A percentile compares a stretch with the other conserved stretches of the same genome.
Conservation (phyloP, 2,888 invertebrate species). For the Osmoderma eremita region DNA sequence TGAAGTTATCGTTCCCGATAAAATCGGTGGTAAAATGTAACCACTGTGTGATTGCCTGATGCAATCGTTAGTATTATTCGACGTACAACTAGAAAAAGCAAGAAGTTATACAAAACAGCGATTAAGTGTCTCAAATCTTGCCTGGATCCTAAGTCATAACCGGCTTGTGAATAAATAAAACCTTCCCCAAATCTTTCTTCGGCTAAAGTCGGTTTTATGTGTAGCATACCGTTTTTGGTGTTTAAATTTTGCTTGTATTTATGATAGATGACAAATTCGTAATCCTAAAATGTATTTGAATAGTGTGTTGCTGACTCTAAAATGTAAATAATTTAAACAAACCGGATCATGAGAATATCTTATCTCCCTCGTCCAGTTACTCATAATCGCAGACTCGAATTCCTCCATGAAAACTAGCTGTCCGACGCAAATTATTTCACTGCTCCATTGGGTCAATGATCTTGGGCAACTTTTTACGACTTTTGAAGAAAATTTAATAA, state of each 20-base stretch:
- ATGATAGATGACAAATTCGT: constrained; percentile 75
- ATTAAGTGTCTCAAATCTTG: constrained; percentile 47
- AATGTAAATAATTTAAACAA: constrained; percentile 54
- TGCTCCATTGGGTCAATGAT: constrained; percentile 39
- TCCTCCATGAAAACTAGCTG: constrained; percentile 73
- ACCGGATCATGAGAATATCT: constrained; percentile 73
- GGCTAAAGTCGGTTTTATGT: constrained; percentile 70
- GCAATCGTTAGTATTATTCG: constrained; percentile 52
- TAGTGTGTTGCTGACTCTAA: neutral
- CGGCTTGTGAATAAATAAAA: constrained; percentile 61
- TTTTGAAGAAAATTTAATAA: neutral
- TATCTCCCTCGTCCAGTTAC: constrained; percentile 58
- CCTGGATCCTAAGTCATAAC: constrained; percentile 57
- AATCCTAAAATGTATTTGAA: constrained; percentile 66
- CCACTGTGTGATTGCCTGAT: constrained; percentile 65
- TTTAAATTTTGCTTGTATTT: constrained; percentile 68
- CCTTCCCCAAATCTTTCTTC: constrained; percentile 68
- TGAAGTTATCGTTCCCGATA: constrained; percentile 72
- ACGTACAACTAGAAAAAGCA: constrained; percentile 62
- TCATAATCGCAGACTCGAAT: constrained; percentile 66
- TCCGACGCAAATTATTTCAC: constrained; percentile 64
- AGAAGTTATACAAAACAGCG: neutral
- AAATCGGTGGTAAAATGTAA: constrained; percentile 72
- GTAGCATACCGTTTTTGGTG: constrained; percentile 67
- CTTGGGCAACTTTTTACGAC: constrained; percentile 13